These are phyloP conservation scores for Riparia riparia DNA, from an alignment of 2,113 vertebrate species.

Conservation along the genomic window DNA sequence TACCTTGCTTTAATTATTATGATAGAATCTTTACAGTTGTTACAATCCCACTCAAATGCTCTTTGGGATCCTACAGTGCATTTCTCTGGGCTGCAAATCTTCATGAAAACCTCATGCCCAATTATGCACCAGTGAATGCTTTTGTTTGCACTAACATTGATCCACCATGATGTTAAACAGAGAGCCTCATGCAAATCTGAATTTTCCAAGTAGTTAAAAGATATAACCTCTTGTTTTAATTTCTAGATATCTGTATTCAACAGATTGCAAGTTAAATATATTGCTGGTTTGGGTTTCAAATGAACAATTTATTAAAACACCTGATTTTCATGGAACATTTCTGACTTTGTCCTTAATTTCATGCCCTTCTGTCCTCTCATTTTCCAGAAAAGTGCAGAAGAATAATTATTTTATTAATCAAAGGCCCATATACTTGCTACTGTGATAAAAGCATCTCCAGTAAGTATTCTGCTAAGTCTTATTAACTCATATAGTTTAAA, in stretches of 20 bases:
- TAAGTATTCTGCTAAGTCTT: background rate
- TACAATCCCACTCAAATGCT: constrained; percentile 2
- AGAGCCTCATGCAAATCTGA: background rate
- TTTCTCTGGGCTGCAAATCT: background rate
- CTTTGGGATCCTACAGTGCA: background rate
- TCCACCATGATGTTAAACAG: background rate
- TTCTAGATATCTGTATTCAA: background rate
- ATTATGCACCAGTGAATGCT: background rate
- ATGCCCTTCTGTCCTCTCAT: background rate
- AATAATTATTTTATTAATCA: background rate
- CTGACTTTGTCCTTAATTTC: background rate
- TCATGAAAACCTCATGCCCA: constrained; percentile 3
- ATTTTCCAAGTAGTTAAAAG: background rate
- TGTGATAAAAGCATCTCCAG: background rate
- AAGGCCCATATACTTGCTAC: background rate
- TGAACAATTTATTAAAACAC: background rate
- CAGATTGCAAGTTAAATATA: background rate
- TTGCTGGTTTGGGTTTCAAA: background rate
- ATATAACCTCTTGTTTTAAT: background rate
- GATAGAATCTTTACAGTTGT: constrained; percentile 41
- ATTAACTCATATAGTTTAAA: background rate
- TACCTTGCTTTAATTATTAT: constrained; percentile 47
- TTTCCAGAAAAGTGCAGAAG: background rate
- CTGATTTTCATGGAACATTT: background rate
- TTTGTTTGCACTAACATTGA: background rate